Conservation (phyloP, 2,113 vertebrate genomes). For the Zapornia atra region DNA sequence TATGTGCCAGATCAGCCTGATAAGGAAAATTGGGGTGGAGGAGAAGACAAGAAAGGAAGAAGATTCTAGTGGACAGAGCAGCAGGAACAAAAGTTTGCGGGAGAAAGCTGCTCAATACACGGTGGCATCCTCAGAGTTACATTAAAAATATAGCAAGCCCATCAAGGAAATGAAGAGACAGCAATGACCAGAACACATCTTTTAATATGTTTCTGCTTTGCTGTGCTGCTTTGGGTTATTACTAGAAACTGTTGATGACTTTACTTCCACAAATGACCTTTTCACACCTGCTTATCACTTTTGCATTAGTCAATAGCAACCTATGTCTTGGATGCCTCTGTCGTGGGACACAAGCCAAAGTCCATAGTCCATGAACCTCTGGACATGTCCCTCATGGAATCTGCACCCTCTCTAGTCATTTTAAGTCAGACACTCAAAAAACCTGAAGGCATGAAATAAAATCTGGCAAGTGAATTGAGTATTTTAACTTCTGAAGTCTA, state of each 20-base stretch:
- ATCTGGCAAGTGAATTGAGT: not conserved
- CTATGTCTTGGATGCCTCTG: not conserved
- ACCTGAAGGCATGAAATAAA: not conserved
- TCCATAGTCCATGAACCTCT: not conserved
- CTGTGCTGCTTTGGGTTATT: not conserved
- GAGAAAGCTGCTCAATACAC: not conserved
- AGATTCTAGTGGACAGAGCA: not conserved
- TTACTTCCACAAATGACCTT: not conserved
- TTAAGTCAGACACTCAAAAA: not conserved
- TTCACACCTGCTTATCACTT: not conserved
- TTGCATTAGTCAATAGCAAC: not conserved
- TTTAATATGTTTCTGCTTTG: not conserved
- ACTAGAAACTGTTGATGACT: not conserved
- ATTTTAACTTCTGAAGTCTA: not conserved
- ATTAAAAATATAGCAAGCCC: not conserved
- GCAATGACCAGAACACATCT: not conserved
- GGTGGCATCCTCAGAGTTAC: not conserved
- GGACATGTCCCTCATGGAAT: not conserved
- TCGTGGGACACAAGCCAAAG: not conserved
- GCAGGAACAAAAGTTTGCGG: not conserved
- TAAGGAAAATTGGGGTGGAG: not conserved
- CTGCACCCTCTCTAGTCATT: not conserved
- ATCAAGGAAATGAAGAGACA: not conserved
- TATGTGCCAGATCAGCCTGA: not conserved
- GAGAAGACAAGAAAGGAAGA: not conserved